Conservation (phyloP, 2,888 invertebrate genomes). For the Philereme transversata region DNA sequence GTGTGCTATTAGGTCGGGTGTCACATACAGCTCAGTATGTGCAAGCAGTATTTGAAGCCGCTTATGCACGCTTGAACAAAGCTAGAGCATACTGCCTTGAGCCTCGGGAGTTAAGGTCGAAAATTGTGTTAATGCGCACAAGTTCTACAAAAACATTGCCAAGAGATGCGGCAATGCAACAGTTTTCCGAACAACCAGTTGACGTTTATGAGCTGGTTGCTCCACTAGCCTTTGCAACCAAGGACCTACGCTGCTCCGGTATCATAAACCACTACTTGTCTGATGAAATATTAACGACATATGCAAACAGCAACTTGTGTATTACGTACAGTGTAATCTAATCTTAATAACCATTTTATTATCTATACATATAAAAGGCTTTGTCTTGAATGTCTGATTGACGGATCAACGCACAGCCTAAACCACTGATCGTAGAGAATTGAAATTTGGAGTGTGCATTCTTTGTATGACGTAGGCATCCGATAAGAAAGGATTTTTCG, state of each 20-base stretch:
- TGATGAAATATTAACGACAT: slow-evolving; percentile 40
- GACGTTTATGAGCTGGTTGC: slow-evolving; percentile 44
- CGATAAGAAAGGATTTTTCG: no score
- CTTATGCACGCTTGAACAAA: slow-evolving; percentile 46
- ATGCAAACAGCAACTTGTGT: slow-evolving; percentile 46
- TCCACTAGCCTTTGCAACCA: slow-evolving; percentile 39
- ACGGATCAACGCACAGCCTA: no score
- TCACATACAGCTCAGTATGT: slow-evolving; percentile 55
- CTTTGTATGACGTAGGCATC: no score
- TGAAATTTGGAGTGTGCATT: no score
- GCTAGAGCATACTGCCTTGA: slow-evolving; percentile 36
- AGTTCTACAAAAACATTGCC: neutral
- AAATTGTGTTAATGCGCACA: slow-evolving; percentile 48
- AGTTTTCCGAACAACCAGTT: slow-evolving; percentile 45
- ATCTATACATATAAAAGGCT: no score
- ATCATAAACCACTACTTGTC: slow-evolving; percentile 51
- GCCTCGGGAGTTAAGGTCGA: slow-evolving; percentile 44
- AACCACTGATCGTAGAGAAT: no score
- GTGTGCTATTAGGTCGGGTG: slow-evolving; percentile 45
- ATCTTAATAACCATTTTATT: no score
- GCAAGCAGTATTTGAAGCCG: slow-evolving; percentile 47
- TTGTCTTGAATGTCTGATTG: no score
- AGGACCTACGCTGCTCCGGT: slow-evolving; percentile 47
- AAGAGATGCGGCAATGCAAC: slow-evolving; percentile 11
- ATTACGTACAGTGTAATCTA: neutral